phyloP scores from a whole-genome alignment of 1,140 invertebrate species.

The Dendrolimus kikuchii region DNA sequence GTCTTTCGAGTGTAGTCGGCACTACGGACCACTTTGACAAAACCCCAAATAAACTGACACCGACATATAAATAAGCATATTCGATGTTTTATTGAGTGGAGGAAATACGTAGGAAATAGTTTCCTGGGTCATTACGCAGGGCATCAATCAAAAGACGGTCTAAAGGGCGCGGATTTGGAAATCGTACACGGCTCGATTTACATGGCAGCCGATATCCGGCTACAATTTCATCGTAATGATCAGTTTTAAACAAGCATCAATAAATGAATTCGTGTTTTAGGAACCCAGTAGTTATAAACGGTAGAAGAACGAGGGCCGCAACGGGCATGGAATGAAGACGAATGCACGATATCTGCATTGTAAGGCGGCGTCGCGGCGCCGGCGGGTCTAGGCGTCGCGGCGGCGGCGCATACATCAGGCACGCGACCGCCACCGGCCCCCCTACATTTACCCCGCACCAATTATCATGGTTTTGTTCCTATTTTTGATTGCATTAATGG shows the following conservation, averaged over 20 bases:
- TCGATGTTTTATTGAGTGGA: constrained; percentile 69
- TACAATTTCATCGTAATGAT: constrained; percentile 5
- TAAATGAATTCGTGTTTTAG: constrained; percentile 29
- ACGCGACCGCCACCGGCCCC: constrained; percentile 33
- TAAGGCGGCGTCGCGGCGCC: constrained; percentile 54
- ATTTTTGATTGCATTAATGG: constrained; percentile 27
- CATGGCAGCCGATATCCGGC: constrained; percentile 8
- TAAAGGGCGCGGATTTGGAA: constrained; percentile 29
- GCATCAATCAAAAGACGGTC: constrained; percentile 59
- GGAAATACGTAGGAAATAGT: constrained; percentile 69
- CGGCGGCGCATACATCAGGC: constrained; percentile 67
- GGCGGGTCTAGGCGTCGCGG: constrained; percentile 57
- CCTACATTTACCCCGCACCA: constrained; percentile 23
- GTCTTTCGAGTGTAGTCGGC: constrained; percentile 60
- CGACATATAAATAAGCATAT: constrained; percentile 66
- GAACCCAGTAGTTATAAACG: constrained; percentile 28
- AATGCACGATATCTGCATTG: constrained; percentile 67
- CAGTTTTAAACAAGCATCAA: constrained; percentile 4
- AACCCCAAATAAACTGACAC: constrained; percentile 64
- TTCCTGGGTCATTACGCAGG: constrained; percentile 63
- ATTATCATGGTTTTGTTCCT: constrained; percentile 33
- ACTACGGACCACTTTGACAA: constrained; percentile 59
- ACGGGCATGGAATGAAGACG: constrained; percentile 18
- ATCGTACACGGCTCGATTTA: constrained; percentile 13
- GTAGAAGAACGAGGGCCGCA: constrained; percentile 27